Conservation (phyloP, 1,140 invertebrate species). For the Maniola jurtina region DNA sequence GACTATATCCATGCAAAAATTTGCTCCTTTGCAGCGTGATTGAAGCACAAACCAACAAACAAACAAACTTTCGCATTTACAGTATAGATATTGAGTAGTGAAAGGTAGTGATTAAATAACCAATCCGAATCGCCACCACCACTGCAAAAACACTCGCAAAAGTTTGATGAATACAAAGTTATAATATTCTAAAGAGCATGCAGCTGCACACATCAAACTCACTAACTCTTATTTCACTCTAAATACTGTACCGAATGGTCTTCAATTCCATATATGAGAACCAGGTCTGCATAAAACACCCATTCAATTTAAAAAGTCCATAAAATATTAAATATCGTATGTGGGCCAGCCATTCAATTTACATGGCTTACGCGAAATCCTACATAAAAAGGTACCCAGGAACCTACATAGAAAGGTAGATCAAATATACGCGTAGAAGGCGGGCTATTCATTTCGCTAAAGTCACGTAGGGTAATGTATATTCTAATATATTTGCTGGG, state of each 20-base stretch:
- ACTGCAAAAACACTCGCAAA: background rate
- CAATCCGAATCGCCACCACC: too few relatives aligned
- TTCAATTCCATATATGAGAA: constrained; percentile 1
- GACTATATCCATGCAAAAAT: too few relatives aligned
- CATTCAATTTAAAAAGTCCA: constrained; percentile 34
- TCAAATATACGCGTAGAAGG: constrained; percentile 41
- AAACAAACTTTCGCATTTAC: too few relatives aligned
- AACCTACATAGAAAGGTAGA: constrained; percentile 28
- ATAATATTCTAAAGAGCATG: background rate
- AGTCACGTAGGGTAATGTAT: constrained; percentile 76
- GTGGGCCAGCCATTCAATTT: constrained; percentile 46
- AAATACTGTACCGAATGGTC: constrained; percentile 7
- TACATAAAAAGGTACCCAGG: constrained; percentile 30
- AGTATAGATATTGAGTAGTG: too few relatives aligned
- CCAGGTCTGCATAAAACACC: constrained; percentile 19
- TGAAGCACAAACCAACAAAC: too few relatives aligned
- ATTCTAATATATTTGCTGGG: constrained; percentile 77
- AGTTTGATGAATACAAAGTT: background rate
- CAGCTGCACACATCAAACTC: background rate
- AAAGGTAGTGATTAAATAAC: too few relatives aligned
- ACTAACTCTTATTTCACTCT: background rate
- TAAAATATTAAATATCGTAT: constrained; percentile 35
- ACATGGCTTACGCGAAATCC: constrained; percentile 37
- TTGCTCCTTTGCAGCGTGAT: too few relatives aligned
- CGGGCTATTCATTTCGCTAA: constrained; percentile 65